Conservation (phyloP, 2,797 vertebrate genomes). For the Mionectes olivaceus region DNA sequence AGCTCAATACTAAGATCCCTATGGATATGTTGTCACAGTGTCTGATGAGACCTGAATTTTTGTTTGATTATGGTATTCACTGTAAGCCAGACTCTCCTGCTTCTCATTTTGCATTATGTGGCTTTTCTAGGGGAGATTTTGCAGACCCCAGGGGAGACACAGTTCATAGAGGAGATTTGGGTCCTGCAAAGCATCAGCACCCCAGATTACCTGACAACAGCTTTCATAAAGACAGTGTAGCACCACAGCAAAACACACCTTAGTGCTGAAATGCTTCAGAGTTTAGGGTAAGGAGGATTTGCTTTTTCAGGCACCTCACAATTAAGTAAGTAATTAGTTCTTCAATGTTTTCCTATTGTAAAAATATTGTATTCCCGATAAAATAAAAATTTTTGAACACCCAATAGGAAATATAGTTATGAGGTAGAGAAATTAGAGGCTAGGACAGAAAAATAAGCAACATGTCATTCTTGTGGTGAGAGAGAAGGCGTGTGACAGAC, state of each 20-base stretch:
- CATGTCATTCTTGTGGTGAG: neutral
- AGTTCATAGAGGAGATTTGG: neutral
- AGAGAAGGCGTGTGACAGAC: neutral
- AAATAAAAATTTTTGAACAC: neutral
- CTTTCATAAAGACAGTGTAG: neutral
- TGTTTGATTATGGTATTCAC: neutral
- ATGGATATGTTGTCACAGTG: neutral
- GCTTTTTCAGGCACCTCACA: neutral
- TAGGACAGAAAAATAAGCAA: neutral
- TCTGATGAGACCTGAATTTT: neutral
- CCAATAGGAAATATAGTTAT: neutral
- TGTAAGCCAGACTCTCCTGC: neutral
- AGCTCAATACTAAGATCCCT: neutral
- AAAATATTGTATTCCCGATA: neutral
- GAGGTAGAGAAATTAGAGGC: neutral
- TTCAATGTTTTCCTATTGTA: neutral
- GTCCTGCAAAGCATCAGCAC: neutral
- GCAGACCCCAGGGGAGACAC: neutral
- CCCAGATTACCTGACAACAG: neutral
- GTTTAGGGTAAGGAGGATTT: neutral
- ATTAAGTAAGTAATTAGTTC: neutral
- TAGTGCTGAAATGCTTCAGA: neutral
- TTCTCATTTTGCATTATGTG: neutral
- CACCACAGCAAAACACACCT: neutral
- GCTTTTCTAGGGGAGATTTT: neutral